Conservation (phyloP, 64 coral and sea anemone genomes). For the Orbicella faveolata region DNA sequence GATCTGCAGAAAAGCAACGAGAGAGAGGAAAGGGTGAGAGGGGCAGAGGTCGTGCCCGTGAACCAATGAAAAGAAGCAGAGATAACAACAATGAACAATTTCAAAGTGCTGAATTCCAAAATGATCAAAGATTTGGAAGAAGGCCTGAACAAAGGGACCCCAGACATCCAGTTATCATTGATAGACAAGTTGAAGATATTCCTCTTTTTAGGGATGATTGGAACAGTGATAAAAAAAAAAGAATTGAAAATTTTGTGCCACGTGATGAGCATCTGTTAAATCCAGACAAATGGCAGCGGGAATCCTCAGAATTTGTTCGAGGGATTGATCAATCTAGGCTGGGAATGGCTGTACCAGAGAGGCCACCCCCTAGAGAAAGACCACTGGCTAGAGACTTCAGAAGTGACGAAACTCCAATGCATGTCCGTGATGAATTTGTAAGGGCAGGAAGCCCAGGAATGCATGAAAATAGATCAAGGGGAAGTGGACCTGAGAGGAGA, state of each 20-base stretch:
- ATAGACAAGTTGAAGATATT: neutral
- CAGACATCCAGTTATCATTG: neutral
- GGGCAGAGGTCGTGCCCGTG: constrained; percentile 19
- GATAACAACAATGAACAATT: neutral
- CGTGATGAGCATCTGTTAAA: neutral
- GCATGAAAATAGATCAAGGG: constrained; percentile 12
- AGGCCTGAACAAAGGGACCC: constrained; percentile 30
- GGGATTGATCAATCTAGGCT: constrained; percentile 15
- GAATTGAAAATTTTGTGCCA: constrained; percentile 10
- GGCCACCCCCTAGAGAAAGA: neutral
- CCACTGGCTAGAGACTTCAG: neutral
- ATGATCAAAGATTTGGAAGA: constrained; percentile 24
- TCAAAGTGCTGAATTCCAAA: constrained; percentile 13
- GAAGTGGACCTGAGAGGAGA: neutral
- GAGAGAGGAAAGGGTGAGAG: constrained; percentile 25
- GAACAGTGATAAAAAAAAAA: neutral
- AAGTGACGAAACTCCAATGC: neutral
- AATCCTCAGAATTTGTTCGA: constrained; percentile 11
- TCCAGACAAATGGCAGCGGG: neutral
- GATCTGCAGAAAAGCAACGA: constrained; percentile 7
- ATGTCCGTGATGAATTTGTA: constrained; percentile 12
- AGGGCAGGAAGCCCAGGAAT: constrained; percentile 11
- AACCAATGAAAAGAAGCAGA: constrained; percentile 1
- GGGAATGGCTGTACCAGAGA: neutral
- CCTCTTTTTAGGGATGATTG: constrained; percentile 18